These are phyloP conservation scores for Asteroscopus sphinx DNA, from an alignment of 2,888 invertebrate species.

Conservation along the genomic window DNA sequence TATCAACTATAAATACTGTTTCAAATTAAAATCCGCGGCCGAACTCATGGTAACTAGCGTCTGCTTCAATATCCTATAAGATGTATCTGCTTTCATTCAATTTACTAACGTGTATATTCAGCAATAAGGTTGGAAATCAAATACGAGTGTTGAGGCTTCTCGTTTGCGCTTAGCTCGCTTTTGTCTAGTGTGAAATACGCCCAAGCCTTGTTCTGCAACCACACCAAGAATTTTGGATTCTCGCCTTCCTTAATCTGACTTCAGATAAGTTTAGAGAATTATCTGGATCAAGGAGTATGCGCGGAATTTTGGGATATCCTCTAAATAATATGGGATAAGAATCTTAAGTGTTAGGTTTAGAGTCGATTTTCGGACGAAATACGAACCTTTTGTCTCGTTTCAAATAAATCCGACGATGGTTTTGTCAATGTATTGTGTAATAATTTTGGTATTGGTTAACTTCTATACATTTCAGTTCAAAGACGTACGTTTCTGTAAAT, in stretches of 20 bases:
- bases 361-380: constrained; percentile 37
- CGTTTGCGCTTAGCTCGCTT: constrained; percentile 27
- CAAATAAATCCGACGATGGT: constrained; percentile 39
- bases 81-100: neutral
- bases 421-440: constrained; percentile 43
- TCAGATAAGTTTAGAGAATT: constrained; percentile 59
- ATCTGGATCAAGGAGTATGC: constrained; percentile 56
- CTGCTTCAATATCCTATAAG: constrained; percentile 26
- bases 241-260: constrained; percentile 59
- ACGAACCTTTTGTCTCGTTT: constrained; percentile 20
- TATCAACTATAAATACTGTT: constrained; percentile 38
- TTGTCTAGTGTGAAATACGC: constrained; percentile 45
- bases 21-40: constrained; percentile 41
- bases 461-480: constrained; percentile 31
- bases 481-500: constrained; percentile 22
- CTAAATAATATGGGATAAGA: constrained; percentile 46
- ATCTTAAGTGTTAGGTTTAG: constrained; percentile 39
- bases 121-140: constrained; percentile 19
- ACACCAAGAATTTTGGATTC: constrained; percentile 59
- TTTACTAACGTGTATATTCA: neutral
- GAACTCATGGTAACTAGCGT: constrained; percentile 31
- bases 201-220: constrained; percentile 51
- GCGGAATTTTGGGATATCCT: constrained; percentile 41
- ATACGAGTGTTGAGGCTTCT: constrained; percentile 1
- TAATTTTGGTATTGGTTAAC: constrained; percentile 35